Conservation (phyloP, 2,888 invertebrate species). For the Lepidochrysops patricia region DNA sequence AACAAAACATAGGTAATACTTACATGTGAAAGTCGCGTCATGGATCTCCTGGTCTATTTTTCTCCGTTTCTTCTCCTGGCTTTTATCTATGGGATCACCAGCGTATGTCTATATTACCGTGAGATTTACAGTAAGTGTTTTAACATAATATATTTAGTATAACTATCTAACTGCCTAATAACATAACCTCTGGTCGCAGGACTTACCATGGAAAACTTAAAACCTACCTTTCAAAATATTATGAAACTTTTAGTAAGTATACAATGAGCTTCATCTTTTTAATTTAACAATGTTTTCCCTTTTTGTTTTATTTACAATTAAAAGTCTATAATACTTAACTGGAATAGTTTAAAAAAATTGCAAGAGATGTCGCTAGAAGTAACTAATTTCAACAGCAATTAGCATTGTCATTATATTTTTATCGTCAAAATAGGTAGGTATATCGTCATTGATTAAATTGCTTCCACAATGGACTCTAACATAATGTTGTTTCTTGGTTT, state of each 20-base stretch:
- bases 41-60: slow-evolving; percentile 30
- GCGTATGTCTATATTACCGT: slow-evolving; percentile 45
- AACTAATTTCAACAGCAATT: neutral
- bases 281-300: too few relatives aligned
- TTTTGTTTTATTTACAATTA: too few relatives aligned
- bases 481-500: neutral
- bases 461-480: neutral
- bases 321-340: neutral
- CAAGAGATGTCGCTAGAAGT: neutral
- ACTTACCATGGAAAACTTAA: too few relatives aligned
- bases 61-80: slow-evolving; percentile 32
- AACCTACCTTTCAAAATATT: too few relatives aligned
- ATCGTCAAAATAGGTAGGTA: too few relatives aligned
- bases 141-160: neutral
- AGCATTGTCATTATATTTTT: neutral
- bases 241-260: too few relatives aligned
- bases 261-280: too few relatives aligned
- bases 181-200: too few relatives aligned
- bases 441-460: neutral
- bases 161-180: too few relatives aligned
- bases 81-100: slow-evolving; percentile 38
- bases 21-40: slow-evolving; percentile 19
- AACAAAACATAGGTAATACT: neutral
- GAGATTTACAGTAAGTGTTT: slow-evolving; percentile 41
- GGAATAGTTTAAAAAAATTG: neutral